Base-by-base conservation (phyloP, 2,113 vertebrate species). In the Hemibates koningsi region DNA sequence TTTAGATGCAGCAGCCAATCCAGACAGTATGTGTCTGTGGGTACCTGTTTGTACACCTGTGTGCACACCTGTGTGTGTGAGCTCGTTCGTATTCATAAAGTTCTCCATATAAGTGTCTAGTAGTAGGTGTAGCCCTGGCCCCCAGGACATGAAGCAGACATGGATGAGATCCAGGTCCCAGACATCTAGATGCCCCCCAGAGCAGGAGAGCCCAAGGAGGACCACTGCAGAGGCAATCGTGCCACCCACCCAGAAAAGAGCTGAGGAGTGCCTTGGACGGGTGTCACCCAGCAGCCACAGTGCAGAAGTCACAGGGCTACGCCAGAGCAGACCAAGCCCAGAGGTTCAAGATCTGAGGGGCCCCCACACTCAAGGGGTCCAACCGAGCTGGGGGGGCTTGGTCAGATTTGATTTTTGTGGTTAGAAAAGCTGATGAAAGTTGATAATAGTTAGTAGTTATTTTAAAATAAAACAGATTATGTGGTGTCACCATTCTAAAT, bases 231-330 rank as follows among this genome's bases (percentile, higher is more conserved):
- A 63, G 29, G 59, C 59, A 0, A 63, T 61, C 5, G 1, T 34
- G 29, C 59, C 9, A 34, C 29, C 29, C 59, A 63, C 16, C 59
- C 29, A 34, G 59, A 2, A 63, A 11, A 63, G 57, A 34, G 29
- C 14, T 0, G 57, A 61, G 8, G 27, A 56, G 54, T 1, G 54
- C 21, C 54, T 27, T 27, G 13, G 56, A 11, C 2, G 0, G 29
- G 32, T 34, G 16, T 63, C 59, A 34, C 59, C 17, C 17, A 2
- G 59, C 32, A 63, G 29, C 32, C 59, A 11, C 1, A 6, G 6
- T 5, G 6, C 32, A 63, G 59, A 0, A 63, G 59, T 19, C 32
- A 0, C 59, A 36, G 3, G 32, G 59, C 17, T 36, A n/a, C 3
- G 4, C 59, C 59, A 63, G 17, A 63, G 32, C 17, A 63, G 59